phyloP scores from a whole-genome alignment of 2,888 invertebrate species.

The Sphaeridia pumilis region DNA sequence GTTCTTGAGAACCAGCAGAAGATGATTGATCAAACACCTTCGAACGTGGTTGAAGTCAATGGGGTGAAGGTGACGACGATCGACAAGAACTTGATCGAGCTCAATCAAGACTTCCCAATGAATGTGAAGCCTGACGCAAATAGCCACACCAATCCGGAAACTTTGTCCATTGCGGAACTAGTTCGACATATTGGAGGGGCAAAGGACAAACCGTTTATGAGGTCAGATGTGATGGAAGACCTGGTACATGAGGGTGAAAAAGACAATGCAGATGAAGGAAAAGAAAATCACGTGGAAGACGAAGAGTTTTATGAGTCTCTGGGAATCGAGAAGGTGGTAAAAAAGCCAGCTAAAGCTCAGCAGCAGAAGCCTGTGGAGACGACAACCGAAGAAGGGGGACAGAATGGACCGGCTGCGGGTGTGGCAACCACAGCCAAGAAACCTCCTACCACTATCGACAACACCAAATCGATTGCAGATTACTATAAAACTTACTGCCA shows the following conservation, averaged over 20 bases:
- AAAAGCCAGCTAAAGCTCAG: not conserved
- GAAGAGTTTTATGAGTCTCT: conserved; percentile 35
- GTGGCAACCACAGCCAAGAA: not conserved
- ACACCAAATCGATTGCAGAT: conserved; percentile 23
- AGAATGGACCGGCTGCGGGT: conserved; percentile 5
- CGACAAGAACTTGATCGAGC: conserved; percentile 12
- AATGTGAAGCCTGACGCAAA: not conserved
- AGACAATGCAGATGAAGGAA: conserved; percentile 16
- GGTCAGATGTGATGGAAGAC: conserved; percentile 29
- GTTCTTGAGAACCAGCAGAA: conserved; percentile 5
- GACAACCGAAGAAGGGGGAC: not conserved
- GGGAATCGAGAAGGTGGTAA: no score
- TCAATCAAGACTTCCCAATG: conserved; percentile 14
- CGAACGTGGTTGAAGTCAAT: conserved; percentile 6
- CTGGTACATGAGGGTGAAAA: conserved; percentile 2
- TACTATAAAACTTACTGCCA: conserved; percentile 29
- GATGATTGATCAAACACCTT: conserved; percentile 6
- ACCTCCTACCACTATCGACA: not conserved
- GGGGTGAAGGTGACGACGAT: conserved; percentile 6
- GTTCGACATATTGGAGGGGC: conserved; percentile 34
- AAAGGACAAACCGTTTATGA: conserved; percentile 25
- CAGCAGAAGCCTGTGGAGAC: no score
- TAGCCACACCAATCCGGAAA: conserved; percentile 14
- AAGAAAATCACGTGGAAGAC: conserved; percentile 22
- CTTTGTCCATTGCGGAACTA: conserved; percentile 28